Evolutionary conservation across 2,797 vertebrate species (phyloP), one percentile per base, ranked within the genome.

Genomic region (Myiotriccus ornatus): DNA sequence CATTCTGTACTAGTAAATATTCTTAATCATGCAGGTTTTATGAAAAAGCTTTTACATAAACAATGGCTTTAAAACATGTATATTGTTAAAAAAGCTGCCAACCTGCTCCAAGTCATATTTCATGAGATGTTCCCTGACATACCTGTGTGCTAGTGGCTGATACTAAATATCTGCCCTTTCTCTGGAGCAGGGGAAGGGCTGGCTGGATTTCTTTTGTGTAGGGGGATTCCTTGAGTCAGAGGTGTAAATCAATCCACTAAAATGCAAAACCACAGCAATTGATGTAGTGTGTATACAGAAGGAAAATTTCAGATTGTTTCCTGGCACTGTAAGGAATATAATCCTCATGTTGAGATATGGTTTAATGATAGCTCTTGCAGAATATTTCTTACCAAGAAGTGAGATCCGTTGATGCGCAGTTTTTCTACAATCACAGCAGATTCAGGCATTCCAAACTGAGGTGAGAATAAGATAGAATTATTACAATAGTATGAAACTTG

Each of bases 381-480:
- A 92, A 62, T 68, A 67, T 47, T 77, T 89, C 98, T 98, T 97
- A 99, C 98, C 98, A 99, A 91, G 91, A 99, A 94, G 79, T 60
- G 97, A 49, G 94, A 96, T 80, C 99, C 98, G 68, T 97, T 97
- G 44, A 99, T 98, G 49, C 87, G 94, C 74, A 98, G 92, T 93
- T 96, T 98, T 90, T 96, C 97, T 30, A 98, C 94, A 7, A 97
- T 91, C 16, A 3, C 68, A 35, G 96, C 98, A 91, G 98, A 98
- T 50, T 99, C 98, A 75, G 94, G 83, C 98, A 99, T 98, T 84
- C 98, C 98, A 95, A 97, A 98, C 98, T 99, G 93, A 86, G 67
- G 34, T 47, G 35, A 87, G 76, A 56, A 80, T 88, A 69, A 77
- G 17, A 25, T 3, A 44, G 41, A 65, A 43, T 84, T 74, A 65